Evolutionary conservation across 1,140 invertebrate species (phyloP).

Genomic region (Hesperophylax magnus): DNA sequence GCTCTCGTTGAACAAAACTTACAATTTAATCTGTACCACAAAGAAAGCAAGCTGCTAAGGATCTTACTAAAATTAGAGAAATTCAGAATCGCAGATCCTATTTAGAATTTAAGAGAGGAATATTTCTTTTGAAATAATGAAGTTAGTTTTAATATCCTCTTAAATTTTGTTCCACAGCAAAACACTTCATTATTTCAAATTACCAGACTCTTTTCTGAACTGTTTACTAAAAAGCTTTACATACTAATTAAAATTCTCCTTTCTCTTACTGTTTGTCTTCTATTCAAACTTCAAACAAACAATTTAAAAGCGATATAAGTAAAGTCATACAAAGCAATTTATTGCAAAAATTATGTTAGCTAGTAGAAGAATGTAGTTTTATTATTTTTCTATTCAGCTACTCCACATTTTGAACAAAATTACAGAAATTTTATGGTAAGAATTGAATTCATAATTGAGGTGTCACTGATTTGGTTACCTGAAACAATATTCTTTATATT

Average conservation of each 20-base stretch:
- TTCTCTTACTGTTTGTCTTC: background rate
- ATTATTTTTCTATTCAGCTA: no score
- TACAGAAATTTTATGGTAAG: no score
- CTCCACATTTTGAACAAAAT: no score
- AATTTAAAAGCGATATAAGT: no score
- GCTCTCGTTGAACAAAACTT: background rate
- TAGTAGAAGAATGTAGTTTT: no score
- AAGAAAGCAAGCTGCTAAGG: conserved; percentile 2
- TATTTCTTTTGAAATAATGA: conserved; percentile 25
- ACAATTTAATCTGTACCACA: conserved; percentile 3
- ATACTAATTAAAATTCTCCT: background rate
- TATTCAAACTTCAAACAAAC: background rate
- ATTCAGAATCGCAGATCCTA: conserved; percentile 11
- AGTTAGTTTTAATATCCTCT: conserved; percentile 23
- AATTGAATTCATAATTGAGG: no score
- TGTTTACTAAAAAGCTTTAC: conserved; percentile 12
- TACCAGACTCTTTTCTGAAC: conserved; percentile 15
- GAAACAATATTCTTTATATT: no score
- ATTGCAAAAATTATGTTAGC: no score
- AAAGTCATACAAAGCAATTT: no score
- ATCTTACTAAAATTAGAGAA: conserved; percentile 10
- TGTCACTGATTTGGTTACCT: no score
- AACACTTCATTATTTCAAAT: conserved; percentile 33
- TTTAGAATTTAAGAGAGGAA: conserved; percentile 15
- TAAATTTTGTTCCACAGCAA: conserved; percentile 21